Evolutionary conservation across 2,888 invertebrate genomes (phyloP).

Genomic region (Drosophila pseudotalamancana): DNA sequence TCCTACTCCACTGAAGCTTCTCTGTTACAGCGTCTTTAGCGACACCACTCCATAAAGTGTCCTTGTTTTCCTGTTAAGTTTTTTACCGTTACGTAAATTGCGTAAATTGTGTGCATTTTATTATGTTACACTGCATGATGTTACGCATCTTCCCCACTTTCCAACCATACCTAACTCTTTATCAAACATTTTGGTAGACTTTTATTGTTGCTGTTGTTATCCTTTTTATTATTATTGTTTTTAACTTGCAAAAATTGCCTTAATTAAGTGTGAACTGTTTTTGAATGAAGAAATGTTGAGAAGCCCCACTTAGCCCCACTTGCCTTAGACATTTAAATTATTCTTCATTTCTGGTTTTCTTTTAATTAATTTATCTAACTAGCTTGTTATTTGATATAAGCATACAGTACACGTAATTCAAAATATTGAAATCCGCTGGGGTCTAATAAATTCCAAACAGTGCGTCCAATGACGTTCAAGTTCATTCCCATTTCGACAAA

Average conservation of each 20-base stretch:
- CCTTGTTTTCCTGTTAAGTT: slow-evolving; percentile 65
- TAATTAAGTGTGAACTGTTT: slow-evolving; percentile 48
- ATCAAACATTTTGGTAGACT: slow-evolving; percentile 37
- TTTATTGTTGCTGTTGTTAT: slow-evolving; percentile 10
- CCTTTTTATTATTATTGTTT: background rate
- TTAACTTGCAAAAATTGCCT: slow-evolving; percentile 46
- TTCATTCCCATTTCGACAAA: background rate
- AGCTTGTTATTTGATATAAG: background rate
- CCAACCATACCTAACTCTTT: slow-evolving; percentile 34
- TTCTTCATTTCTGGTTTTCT: background rate
- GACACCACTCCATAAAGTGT: slow-evolving; percentile 24
- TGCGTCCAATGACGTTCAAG: background rate
- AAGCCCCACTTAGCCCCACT: background rate
- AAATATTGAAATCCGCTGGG: too few species aligned
- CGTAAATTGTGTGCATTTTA: slow-evolving; percentile 71
- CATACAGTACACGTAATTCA: background rate
- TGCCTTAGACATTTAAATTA: background rate
- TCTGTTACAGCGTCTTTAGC: background rate
- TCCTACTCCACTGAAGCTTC: slow-evolving; percentile 8
- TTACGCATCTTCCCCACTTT: slow-evolving; percentile 12
- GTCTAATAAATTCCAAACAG: background rate
- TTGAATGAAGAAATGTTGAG: background rate
- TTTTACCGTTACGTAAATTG: slow-evolving; percentile 67
- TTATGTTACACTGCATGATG: slow-evolving; percentile 53
- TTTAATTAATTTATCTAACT: background rate